phyloP scores from a whole-genome alignment of 2,888 invertebrate genomes.

The Anarsia innoxiella region DNA sequence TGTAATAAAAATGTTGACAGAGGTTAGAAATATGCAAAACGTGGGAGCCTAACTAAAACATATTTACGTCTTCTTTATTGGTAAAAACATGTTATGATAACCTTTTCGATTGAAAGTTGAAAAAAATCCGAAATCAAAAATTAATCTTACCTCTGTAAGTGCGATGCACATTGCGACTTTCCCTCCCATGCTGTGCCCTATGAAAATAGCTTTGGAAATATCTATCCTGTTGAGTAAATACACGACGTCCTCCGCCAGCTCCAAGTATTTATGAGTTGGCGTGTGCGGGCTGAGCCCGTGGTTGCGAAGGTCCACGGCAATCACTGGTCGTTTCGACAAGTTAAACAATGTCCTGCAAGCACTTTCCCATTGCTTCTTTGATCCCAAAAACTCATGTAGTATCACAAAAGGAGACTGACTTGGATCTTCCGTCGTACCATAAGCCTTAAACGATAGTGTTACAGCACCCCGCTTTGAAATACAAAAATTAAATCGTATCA shows the following conservation, averaged over 20 bases:
- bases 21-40: neutral
- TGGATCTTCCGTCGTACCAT: conserved; percentile 29
- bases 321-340: conserved; percentile 82
- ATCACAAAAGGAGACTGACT: conserved; percentile 48
- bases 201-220: conserved; percentile 76
- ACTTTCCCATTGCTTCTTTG: conserved; percentile 90
- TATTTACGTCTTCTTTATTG: no score
- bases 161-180: conserved; percentile 88
- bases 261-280: conserved; percentile 80
- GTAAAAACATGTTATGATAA: no score
- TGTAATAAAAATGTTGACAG: conserved; percentile 27
- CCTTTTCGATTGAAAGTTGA: no score
- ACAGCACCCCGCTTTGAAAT: no score
- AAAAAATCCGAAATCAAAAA: no score
- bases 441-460: conserved; percentile 47
- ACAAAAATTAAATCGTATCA: no score
- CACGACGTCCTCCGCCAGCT: conserved; percentile 84
- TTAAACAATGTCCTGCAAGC: conserved; percentile 82
- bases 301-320: conserved; percentile 92
- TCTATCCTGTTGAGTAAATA: conserved; percentile 75
- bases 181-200: conserved; percentile 97
- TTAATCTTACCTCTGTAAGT: conserved; percentile 78
- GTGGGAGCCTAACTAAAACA: no score
- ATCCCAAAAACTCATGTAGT: conserved; percentile 91
- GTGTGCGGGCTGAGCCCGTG: conserved; percentile 94